These are phyloP conservation scores for Tribolium castaneum DNA, from an alignment of 1,140 invertebrate species.

Conservation along the genomic window DNA sequence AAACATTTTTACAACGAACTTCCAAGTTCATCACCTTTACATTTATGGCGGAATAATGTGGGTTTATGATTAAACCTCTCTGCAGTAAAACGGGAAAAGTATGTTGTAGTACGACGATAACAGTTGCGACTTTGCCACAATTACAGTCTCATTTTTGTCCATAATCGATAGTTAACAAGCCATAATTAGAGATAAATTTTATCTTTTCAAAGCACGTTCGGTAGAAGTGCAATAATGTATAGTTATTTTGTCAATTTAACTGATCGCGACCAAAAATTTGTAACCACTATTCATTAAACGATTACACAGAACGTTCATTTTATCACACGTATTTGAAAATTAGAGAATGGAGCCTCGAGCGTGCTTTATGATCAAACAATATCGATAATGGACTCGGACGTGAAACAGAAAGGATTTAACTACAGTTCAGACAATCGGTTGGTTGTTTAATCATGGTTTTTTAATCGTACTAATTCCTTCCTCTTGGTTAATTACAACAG, in stretches of 20 bases:
- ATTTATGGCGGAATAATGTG: background rate
- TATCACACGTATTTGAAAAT: no score
- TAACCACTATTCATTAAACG: no score
- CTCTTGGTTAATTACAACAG: background rate
- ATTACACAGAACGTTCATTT: no score
- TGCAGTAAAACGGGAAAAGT: background rate
- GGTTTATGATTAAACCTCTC: background rate
- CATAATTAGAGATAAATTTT: background rate
- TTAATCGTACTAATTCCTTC: background rate
- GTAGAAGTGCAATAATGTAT: background rate
- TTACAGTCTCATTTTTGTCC: background rate
- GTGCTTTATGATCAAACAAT: no score
- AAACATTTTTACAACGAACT: background rate
- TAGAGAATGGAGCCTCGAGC: no score
- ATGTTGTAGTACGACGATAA: background rate
- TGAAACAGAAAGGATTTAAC: no score
- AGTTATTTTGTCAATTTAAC: background rate
- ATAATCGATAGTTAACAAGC: background rate
- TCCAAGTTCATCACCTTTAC: background rate
- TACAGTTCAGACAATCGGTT: no score
- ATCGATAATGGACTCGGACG: no score
- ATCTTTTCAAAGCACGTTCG: background rate
- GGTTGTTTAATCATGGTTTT: background rate
- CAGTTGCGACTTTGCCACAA: background rate
- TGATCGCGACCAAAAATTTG: background rate